A percentile compares a stretch with the other conserved stretches of the same genome.
Conservation (phyloP, 1,140 invertebrate species). For the Rhopalosiphum padi region DNA sequence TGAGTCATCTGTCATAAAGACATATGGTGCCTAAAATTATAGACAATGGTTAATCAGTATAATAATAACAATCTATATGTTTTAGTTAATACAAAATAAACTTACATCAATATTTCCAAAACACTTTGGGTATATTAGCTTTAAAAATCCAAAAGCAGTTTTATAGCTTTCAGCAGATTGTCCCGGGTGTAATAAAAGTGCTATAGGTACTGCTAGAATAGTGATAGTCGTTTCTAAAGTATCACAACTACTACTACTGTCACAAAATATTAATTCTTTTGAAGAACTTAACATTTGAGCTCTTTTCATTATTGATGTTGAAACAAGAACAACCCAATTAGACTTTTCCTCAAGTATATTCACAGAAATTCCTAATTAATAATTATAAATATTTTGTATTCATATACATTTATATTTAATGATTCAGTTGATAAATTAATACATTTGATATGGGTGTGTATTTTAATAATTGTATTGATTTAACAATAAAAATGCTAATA, state of each 20-base stretch:
- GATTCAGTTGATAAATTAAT: no score
- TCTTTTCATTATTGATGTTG: constrained; percentile 12
- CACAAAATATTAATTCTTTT: constrained; percentile 36
- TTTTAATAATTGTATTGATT: no score
- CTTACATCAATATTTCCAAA: background rate
- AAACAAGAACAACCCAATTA: constrained; percentile 6
- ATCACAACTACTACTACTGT: constrained; percentile 27
- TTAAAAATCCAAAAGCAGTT: constrained; percentile 27
- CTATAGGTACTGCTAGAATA: constrained; percentile 27
- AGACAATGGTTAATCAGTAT: background rate
- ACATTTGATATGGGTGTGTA: no score
- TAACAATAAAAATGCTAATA: no score
- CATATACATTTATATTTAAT: no score
- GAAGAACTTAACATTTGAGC: constrained; percentile 19
- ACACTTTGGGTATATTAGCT: constrained; percentile 19
- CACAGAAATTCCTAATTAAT: constrained; percentile 20
- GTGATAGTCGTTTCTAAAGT: constrained; percentile 26
- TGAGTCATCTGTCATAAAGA: constrained; percentile 28
- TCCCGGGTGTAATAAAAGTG: constrained; percentile 12
- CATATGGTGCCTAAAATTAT: background rate
- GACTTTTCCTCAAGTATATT: constrained; percentile 20
- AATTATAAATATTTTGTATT: background rate
- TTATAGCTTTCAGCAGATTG: constrained; percentile 32
- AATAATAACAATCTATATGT: background rate
- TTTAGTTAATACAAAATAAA: background rate